Base-by-base conservation (phyloP, 2,888 invertebrate genomes). In the Zygogramma bicolorata region DNA sequence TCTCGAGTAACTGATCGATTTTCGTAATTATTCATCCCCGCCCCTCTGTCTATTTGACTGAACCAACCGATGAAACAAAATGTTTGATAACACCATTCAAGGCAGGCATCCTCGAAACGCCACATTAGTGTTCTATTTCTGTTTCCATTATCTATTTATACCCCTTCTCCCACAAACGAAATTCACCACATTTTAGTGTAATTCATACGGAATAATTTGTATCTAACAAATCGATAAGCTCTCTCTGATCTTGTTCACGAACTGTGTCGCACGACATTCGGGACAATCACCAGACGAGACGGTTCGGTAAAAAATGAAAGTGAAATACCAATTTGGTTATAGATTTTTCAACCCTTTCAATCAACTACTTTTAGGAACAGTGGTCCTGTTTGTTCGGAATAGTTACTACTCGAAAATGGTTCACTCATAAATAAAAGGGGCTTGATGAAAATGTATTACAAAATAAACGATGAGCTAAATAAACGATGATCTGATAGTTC, bases 71-170 rank as follows among this genome's bases (percentile, higher is more conserved):
- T 46, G 46, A 13, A 62, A 62, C 18, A 62, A 22, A 65, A 49
- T 49, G 5, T 13, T 40, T 7, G 22, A 25, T 34, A n/a, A 49
- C 15, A 7, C n/a, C 20, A 40, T 13, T 46, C 18, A 22, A 40
- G 40, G 63, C 63, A 13, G 46, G 13, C 27, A 29, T 65, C 63
- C 63, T 49, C 49, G 49, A 49, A 65, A 20, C 60, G 46, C 49
- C 34, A 60, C 68, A 18, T 38, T 38, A 34, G 25, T 49, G 18
- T 13, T 42, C 29, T 61, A 61, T 61, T 68, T 59, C 49, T 46
- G 60, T 42, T 29, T 20, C 59, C 59, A 68, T 22, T 61, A 31
- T 60, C 68, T 68, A 68, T 68, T 68, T 61, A 57, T 57, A 61
- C 18, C 34, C 34, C 49, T 61, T 25, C 60, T 49, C 49, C 31